Conservation (phyloP, 1,140 invertebrate genomes). For the Drosophila ercepeae region DNA sequence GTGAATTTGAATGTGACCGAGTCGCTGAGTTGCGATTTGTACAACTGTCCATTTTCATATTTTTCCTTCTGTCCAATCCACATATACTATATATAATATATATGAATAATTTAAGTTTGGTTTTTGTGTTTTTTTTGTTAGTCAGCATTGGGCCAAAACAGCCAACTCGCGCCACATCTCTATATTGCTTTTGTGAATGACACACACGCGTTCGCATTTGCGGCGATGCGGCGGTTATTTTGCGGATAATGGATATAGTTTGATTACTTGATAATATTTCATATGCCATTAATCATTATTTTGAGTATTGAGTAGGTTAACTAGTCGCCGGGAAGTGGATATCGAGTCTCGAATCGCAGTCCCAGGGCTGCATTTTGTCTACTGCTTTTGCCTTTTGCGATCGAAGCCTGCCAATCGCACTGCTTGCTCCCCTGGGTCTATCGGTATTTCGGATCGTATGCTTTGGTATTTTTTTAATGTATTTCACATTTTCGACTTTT, state of each 20-base stretch:
- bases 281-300: slow-evolving; percentile 17
- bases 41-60: slow-evolving; percentile 41
- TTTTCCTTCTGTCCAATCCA: slow-evolving; percentile 11
- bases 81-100: slow-evolving; percentile 9
- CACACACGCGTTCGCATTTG: slow-evolving; percentile 36
- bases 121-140: not conserved
- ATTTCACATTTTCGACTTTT: slow-evolving; percentile 69
- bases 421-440: not conserved
- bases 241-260: slow-evolving; percentile 13
- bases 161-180: slow-evolving; percentile 68
- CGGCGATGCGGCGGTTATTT: slow-evolving; percentile 47
- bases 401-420: not conserved
- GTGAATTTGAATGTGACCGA: slow-evolving; percentile 63
- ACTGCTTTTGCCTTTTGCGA: too few relatives aligned
- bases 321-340: slow-evolving; percentile 40
- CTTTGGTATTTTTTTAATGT: slow-evolving; percentile 73
- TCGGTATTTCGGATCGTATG: not conserved
- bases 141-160: slow-evolving; percentile 37
- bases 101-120: not conserved
- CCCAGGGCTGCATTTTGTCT: not conserved
- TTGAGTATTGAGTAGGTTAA: slow-evolving; percentile 38
- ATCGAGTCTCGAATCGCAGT: not conserved
- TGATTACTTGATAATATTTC: slow-evolving; percentile 41
- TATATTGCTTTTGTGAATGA: slow-evolving; percentile 77
- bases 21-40: slow-evolving; percentile 63